These are phyloP conservation scores for Plusia festucae DNA, from an alignment of 2,888 invertebrate species.

Conservation along the genomic window DNA sequence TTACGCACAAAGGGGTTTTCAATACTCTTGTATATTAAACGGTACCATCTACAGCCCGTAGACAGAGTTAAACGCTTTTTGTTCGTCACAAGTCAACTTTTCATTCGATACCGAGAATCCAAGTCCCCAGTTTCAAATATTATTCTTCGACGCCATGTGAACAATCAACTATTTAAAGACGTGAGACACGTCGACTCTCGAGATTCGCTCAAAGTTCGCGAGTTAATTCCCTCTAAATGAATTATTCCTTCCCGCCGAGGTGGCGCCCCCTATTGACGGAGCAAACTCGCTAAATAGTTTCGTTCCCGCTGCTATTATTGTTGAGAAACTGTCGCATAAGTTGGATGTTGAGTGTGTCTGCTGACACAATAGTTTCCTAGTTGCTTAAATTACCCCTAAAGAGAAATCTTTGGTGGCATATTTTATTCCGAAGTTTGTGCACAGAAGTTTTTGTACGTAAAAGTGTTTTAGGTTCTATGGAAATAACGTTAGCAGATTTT, in stretches of 20 bases:
- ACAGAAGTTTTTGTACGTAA: not conserved
- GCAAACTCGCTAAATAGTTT: constrained; percentile 88
- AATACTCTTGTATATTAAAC: too few relatives aligned
- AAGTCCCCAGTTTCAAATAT: constrained; percentile 9
- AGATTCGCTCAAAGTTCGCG: constrained; percentile 72
- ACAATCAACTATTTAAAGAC: constrained; percentile 65
- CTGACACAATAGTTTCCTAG: constrained; percentile 72
- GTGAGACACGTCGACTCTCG: constrained; percentile 63
- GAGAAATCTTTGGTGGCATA: constrained; percentile 48
- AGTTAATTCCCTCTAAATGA: constrained; percentile 84
- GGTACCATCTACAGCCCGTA: too few relatives aligned
- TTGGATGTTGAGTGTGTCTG: constrained; percentile 72
- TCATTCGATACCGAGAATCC: too few relatives aligned
- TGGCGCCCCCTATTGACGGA: constrained; percentile 86
- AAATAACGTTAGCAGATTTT: not conserved
- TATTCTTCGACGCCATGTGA: constrained; percentile 40
- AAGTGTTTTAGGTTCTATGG: not conserved
- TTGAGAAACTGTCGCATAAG: constrained; percentile 82
- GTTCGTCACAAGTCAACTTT: too few relatives aligned
- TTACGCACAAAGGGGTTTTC: too few relatives aligned
- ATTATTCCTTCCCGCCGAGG: constrained; percentile 83
- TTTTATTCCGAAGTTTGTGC: constrained; percentile 18
- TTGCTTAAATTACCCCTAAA: constrained; percentile 57
- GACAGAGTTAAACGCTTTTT: too few relatives aligned
- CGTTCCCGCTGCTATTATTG: constrained; percentile 86